Conservation (phyloP, 2,113 vertebrate species). For the Myotis brandtii region DNA sequence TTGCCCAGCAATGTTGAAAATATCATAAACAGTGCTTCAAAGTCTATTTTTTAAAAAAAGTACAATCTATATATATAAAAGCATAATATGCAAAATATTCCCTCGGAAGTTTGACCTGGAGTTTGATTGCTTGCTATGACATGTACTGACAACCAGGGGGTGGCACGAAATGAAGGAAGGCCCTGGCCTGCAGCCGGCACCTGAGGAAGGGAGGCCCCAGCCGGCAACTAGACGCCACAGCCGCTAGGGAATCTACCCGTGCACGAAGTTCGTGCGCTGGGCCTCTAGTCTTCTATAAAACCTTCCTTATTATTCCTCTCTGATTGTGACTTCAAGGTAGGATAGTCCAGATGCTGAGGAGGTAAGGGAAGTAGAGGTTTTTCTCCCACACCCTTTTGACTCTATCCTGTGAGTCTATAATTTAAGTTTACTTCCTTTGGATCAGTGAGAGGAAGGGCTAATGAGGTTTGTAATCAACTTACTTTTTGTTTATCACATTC, state of each 20-base stretch:
- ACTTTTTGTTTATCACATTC: background rate
- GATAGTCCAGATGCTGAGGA: background rate
- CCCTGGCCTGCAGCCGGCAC: too few species aligned
- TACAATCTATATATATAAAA: background rate
- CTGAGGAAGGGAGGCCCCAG: too few species aligned
- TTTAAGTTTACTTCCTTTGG: background rate
- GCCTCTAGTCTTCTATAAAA: background rate
- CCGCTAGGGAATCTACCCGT: too few species aligned
- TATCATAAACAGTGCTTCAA: background rate
- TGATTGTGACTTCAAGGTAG: background rate
- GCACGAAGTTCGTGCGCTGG: too few species aligned
- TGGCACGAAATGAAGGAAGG: too few species aligned
- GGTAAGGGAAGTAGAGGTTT: background rate
- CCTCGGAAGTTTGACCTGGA: fast-evolving
- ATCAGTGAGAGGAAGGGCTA: background rate
- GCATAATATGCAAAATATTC: too few species aligned
- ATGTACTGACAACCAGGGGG: too few species aligned
- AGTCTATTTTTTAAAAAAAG: background rate
- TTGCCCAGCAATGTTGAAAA: background rate
- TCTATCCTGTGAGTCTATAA: background rate
- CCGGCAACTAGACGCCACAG: too few species aligned
- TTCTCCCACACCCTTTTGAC: background rate
- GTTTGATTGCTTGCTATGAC: too few species aligned
- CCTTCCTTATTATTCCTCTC: background rate
- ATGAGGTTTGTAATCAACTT: background rate